Evolutionary conservation across 2,797 vertebrate species (phyloP), one percentile per base, ranked within the genome.

Genomic region (Sebastes baramenuke): DNA sequence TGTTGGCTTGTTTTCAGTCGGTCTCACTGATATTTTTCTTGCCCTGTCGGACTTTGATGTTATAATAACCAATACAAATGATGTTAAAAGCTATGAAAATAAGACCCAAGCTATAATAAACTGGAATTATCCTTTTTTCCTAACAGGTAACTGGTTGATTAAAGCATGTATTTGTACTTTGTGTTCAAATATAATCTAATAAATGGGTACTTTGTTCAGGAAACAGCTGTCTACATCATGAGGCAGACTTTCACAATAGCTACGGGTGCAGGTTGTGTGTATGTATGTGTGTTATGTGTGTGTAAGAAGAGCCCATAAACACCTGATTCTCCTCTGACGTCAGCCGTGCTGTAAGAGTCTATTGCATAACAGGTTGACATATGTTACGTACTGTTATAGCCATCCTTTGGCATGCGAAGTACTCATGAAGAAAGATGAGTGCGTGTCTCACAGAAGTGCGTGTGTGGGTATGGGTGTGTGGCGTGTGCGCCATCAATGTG

Each of bases 271-370:
- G 7, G 36, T 12, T 68, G 13, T 65, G 6, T 27, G n/a, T 30
- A 65, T 79, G 49, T 71, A 67, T 71, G 80, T 52, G 18, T 60
- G 65, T 59, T 16, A 16, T 75, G 67, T 61, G 70, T 46, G 30
- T 59, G 55, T 24, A 8, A 20, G 20, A n/a, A 11, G 2, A 66
- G 32, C 59, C 38, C 66, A 68, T 72, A 71, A 87, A 88, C 71
- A 81, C 86, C 74, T 85, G 68, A 58, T 80, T 82, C 25, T 79
- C 69, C 72, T 79, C 76, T 82, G 75, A 86, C 30, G 30, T 82
- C 58, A 74, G 62, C 59, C 62, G n/a, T 62, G 32, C 58, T 67
- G 60, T 1, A 66, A 5, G 11, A 81, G 38, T 20, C 20, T 20
- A 3, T 90, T 91, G 69, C 71, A 25, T 76, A 86, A 93, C 75